Base-by-base conservation (phyloP, 1,140 invertebrate genomes). In the Sweltsa coloradensis region DNA sequence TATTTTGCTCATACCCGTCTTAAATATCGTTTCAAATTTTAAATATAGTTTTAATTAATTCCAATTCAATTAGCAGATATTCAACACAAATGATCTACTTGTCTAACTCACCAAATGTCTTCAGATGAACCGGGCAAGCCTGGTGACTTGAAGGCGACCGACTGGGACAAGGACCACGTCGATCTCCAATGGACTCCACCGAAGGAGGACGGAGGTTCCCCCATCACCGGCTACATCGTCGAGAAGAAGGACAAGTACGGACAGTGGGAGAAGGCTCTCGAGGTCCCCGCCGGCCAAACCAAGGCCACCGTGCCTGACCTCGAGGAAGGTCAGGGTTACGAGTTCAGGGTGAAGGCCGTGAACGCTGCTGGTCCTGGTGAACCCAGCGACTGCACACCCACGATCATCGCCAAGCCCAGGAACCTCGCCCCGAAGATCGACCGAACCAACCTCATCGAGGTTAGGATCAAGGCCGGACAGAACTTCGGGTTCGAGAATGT, bases 111-210 rank as follows among this genome's bases (percentile, higher is more conserved):
- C n/a, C n/a, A n/a, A n/a, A n/a, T 54, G 14, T 44, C 65, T 52
- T 58, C 68, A 67, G 89, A 95, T 60, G 86, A 94, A 65, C 95
- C 96, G 49, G 89, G 88, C 48, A 88, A 90, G 56, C 94, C 91
- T 11, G 85, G 85, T 46, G 83, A 92, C 55, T 77, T 96, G 5
- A 79, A 85, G 60, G 84, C 94, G 22, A 85, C 87, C 0, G 94
- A 99, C 62, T 98, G 91, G 88, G 91, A 96, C 68, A 92, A 91
- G 55, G 88, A 96, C 60, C 86, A 91, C 58, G 89, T 95, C 40
- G 88, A 91, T 61, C 76, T 94, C 5, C 79, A 82, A 55, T 94
- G 89, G 89, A 77, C 74, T 5, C 79, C 86, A 47, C 89, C 89
- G 0, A 66, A 72, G 25, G 73, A 74, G 21, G 89, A 94, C 58